phyloP scores from a whole-genome alignment of 2,797 vertebrate species.

The Clarias pachynema region DNA sequence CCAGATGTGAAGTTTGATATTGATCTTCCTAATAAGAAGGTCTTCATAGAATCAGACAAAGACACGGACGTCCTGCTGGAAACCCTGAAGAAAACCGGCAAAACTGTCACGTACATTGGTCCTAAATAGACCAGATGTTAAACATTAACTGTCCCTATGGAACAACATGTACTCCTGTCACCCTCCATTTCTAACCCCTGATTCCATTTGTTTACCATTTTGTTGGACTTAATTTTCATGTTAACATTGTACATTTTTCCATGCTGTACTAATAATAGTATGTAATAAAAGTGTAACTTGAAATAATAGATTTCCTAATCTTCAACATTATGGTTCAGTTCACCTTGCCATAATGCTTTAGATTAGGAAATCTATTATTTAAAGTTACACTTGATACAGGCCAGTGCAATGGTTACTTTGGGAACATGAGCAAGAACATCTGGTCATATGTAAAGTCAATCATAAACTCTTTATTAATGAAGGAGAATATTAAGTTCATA shows the following conservation, averaged over 20 bases:
- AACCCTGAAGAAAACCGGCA: conserved; percentile 90
- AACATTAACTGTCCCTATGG: not conserved
- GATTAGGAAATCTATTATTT: no score
- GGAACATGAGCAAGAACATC: not conserved
- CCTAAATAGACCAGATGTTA: conserved; percentile 72
- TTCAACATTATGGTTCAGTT: not conserved
- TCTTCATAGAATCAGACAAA: conserved; percentile 86
- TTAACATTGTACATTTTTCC: not conserved
- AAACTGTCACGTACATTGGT: conserved; percentile 84
- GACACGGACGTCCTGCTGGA: conserved; percentile 78
- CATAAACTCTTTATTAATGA: not conserved
- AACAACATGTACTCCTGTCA: conserved; percentile 1
- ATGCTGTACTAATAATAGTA: not conserved
- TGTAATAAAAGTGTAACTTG: not conserved
- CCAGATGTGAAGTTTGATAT: conserved; percentile 89
- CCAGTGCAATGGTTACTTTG: not conserved
- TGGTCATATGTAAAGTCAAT: conserved; percentile 13
- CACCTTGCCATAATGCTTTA: not conserved
- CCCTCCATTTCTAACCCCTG: not conserved
- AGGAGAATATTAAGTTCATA: conserved; percentile 7
- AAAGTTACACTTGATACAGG: not conserved
- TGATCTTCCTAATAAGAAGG: conserved; percentile 90
- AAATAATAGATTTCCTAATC: not conserved
- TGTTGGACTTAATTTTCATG: not conserved
- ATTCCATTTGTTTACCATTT: not conserved